Conservation (phyloP, 2,113 vertebrate species). For the Thunnus maccoyii region DNA sequence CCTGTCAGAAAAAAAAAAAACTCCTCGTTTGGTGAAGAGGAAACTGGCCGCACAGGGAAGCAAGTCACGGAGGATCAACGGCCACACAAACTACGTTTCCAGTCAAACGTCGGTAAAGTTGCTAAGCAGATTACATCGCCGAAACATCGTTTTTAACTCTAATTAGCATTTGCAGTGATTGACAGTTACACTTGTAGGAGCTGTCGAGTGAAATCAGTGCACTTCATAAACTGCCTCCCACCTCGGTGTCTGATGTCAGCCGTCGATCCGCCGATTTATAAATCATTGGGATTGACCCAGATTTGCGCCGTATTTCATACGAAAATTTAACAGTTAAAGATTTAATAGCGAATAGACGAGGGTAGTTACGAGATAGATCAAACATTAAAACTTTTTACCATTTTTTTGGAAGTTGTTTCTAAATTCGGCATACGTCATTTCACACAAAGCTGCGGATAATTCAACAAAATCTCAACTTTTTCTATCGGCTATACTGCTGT, state of each 20-base stretch:
- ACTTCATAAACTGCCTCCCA: not conserved
- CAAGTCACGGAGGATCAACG: too few species aligned
- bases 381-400: too few species aligned
- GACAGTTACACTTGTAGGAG: not conserved
- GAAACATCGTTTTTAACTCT: not conserved
- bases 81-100: not conserved
- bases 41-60: not conserved
- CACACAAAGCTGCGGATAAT: not conserved
- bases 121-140: not conserved
- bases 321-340: not conserved
- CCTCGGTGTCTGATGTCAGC: conserved; percentile 20
- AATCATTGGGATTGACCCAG: not conserved
- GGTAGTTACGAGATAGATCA: fast-evolving
- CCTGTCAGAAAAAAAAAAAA: conserved; percentile 21
- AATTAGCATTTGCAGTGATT: not conserved
- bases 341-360: not conserved
- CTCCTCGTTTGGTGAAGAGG: conserved; percentile 41
- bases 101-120: not conserved
- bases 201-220: not conserved
- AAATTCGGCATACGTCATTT: not conserved
- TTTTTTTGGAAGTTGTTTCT: not conserved
- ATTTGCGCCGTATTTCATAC: not conserved
- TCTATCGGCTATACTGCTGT: too few species aligned
- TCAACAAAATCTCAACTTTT: not conserved
- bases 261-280: not conserved